phyloP scores from a whole-genome alignment of 2,797 vertebrate species.

The Enteromius treurensis region DNA sequence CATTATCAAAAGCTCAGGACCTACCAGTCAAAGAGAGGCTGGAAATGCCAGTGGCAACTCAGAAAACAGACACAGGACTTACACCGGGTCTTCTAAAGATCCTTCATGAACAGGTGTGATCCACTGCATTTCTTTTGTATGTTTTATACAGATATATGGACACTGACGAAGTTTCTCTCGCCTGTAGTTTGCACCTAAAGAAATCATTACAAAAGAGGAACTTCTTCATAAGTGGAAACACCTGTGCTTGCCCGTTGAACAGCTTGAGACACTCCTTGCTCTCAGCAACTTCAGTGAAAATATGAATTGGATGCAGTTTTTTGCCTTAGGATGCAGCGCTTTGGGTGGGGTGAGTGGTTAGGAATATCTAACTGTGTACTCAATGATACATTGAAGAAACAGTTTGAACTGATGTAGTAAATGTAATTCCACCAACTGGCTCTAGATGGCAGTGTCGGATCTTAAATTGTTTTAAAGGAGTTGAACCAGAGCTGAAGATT shows the following conservation, averaged over 20 bases:
- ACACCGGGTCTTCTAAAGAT: slow-evolving; percentile 86
- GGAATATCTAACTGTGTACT: not conserved
- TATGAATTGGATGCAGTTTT: slow-evolving; percentile 86
- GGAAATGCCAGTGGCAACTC: slow-evolving; percentile 77
- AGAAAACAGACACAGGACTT: slow-evolving; percentile 79
- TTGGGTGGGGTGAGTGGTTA: slow-evolving; percentile 82
- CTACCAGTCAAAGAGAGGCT: slow-evolving; percentile 86
- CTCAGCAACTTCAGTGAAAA: slow-evolving; percentile 75
- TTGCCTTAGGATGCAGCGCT: slow-evolving; percentile 85
- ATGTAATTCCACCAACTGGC: not conserved
- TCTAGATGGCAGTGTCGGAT: slow-evolving; percentile 47
- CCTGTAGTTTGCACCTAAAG: slow-evolving; percentile 59
- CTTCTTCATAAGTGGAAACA: slow-evolving; percentile 82
- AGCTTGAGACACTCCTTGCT: slow-evolving; percentile 77
- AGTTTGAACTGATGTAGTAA: not conserved
- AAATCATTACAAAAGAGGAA: slow-evolving; percentile 68
- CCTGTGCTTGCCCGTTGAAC: slow-evolving; percentile 80
- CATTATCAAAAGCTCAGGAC: slow-evolving; percentile 82
- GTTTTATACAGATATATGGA: not conserved
- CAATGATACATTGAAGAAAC: not conserved
- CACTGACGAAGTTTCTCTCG: not conserved
- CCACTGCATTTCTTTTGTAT: not conserved
- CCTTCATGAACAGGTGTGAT: slow-evolving; percentile 87
- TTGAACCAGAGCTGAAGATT: not conserved
- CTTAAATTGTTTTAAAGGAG: not conserved